Base-by-base conservation (phyloP, 2,888 invertebrate species). In the Lampropteryx suffumata region DNA sequence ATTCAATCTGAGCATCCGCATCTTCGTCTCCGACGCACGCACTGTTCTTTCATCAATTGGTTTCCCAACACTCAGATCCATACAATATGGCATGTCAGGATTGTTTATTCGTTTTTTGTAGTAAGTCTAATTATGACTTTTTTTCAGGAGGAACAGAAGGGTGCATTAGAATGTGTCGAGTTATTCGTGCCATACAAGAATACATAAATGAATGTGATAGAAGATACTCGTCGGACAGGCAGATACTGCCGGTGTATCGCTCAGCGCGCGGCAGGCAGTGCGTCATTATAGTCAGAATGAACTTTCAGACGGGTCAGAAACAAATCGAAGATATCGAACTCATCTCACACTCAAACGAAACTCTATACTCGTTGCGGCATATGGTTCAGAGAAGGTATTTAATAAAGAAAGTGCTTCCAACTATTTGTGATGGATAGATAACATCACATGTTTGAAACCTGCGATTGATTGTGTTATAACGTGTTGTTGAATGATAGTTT, bases 141-240 rank as follows among this genome's bases (percentile, higher is more conserved):
- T 41, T 48, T 77, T 48, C 71, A 91, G 91, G 88, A 71, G 76
- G 78, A 45, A 72, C 79, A 6, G 84, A 85, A 64, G 79, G 71
- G 65, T 90, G 90, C 75, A 85, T 86, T 57, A 83, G 96, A 82
- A 97, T 98, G 95, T 97, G 97, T 82, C 94, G 98, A 63, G 96
- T 99, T 46, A 93, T 99, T 83, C 96, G 97, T 85, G 98, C 98
- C 72, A 92, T 99, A 72, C 96, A 97, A 79, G 98, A 98, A 88
- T 99, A 99, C 80, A 94, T 99, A 57, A 95, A 95, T 69, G 98
- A 98, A 88, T 98, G 98, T 90, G 98, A 98, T 91, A 94, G 94
- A 67, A 94, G 94, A 60, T 97, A 95, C 84, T 93, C 94, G 39
- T 96, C 96, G 29, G 98, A 99, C 79, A 92, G 99, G 60, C 95